phyloP scores from a whole-genome alignment of 2,888 invertebrate genomes.

The Eristalinus aeneus region DNA sequence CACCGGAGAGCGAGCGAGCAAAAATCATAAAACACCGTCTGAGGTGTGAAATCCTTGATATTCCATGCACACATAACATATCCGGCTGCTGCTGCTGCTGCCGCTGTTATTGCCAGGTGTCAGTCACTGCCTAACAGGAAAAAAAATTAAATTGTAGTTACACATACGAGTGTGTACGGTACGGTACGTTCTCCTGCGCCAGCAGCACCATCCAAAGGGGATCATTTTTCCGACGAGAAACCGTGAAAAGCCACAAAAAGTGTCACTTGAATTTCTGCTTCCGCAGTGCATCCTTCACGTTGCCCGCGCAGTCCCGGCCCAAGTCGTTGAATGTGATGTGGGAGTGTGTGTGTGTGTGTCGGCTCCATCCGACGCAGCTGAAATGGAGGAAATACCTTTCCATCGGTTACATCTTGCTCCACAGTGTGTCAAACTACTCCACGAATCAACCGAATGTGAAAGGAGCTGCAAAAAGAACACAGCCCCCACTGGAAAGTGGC shows the following conservation, averaged over 20 bases:
- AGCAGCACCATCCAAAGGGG: constrained; percentile 55
- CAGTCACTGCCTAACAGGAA: constrained; percentile 44
- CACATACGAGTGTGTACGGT: constrained; percentile 12
- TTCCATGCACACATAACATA: constrained; percentile 68
- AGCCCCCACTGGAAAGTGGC: constrained; percentile 14
- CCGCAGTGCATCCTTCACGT: constrained; percentile 59
- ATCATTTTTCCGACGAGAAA: constrained; percentile 57
- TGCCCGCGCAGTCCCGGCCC: not conserved
- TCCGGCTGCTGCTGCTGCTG: constrained; percentile 52
- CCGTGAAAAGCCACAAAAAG: constrained; percentile 64
- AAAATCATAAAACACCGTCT: constrained; percentile 48
- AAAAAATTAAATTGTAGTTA: constrained; percentile 41
- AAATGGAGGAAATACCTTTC: constrained; percentile 15
- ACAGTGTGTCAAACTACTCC: constrained; percentile 69
- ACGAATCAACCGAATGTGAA: constrained; percentile 56
- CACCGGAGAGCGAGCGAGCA: not conserved
- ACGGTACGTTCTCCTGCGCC: not conserved
- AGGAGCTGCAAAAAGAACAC: constrained; percentile 36
- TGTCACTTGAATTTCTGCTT: constrained; percentile 68
- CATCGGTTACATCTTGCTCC: constrained; percentile 60
- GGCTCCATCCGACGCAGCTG: not conserved
- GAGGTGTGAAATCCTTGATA: constrained; percentile 70
- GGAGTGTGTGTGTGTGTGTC: not conserved
- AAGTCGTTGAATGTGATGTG: constrained; percentile 18
- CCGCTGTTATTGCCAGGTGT: constrained; percentile 68